Conservation (phyloP, 2,797 vertebrate genomes). For the Momotus momota region DNA sequence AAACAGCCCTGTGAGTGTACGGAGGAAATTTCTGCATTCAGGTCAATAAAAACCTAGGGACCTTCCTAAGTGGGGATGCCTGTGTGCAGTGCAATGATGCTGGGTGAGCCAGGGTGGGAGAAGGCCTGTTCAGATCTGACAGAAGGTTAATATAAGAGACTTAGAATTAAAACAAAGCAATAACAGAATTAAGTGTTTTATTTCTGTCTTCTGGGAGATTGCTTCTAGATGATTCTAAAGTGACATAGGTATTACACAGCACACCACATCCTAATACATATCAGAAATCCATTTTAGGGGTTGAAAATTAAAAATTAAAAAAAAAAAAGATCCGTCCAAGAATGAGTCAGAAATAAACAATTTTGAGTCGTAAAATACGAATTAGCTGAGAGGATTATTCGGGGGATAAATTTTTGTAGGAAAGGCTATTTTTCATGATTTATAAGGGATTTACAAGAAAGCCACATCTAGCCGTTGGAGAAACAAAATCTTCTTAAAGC, state of each 20-base stretch:
- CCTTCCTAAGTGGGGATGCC: background rate
- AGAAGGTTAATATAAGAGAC: constrained; percentile 27
- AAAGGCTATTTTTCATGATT: constrained; percentile 71
- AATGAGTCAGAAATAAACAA: constrained; percentile 56
- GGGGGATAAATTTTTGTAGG: constrained; percentile 41
- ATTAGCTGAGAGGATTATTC: constrained; percentile 65
- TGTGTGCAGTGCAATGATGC: fast-evolving
- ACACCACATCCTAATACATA: background rate
- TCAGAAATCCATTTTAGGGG: background rate
- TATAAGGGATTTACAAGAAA: constrained; percentile 63
- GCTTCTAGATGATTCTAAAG: background rate
- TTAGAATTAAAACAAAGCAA: constrained; percentile 35
- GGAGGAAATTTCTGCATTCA: background rate
- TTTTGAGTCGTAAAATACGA: constrained; percentile 66
- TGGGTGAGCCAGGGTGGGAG: background rate
- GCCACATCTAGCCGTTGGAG: constrained; percentile 35
- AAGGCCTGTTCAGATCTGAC: background rate
- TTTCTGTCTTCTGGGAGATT: constrained; percentile 46
- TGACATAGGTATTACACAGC: background rate
- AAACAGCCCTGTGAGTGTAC: background rate
- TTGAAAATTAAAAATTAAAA: background rate
- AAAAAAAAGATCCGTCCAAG: constrained; percentile 39
- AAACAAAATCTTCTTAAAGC: constrained; percentile 56
- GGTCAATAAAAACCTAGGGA: background rate
- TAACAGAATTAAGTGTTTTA: constrained; percentile 29